Percentiles rank a stretch among this genome's conserved stretches.
phyloP scores from a whole-genome alignment of 1,140 invertebrate genomes.

The Solen grandis region DNA sequence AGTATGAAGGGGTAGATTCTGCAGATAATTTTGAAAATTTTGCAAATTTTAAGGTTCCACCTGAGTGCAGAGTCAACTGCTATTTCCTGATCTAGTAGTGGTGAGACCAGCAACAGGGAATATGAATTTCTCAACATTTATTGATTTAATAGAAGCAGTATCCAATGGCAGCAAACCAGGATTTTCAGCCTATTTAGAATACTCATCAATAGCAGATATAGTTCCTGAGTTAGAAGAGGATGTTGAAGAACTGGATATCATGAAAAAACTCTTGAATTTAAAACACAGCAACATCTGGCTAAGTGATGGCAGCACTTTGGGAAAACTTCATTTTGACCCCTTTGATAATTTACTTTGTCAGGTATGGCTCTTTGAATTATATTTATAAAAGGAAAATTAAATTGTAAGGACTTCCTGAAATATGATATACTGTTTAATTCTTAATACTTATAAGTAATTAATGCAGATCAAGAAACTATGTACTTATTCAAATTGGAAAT shows the following conservation, averaged over 20 bases:
- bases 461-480: no score
- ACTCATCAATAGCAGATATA: conserved; percentile 74
- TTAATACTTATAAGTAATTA: no score
- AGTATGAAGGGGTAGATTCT: conserved; percentile 77
- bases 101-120: conserved; percentile 73
- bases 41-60: conserved; percentile 70
- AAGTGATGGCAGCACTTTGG: conserved; percentile 78
- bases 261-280: conserved; percentile 62
- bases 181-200: conserved; percentile 78
- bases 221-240: conserved; percentile 74
- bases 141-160: conserved; percentile 71
- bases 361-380: no score
- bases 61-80: conserved; percentile 65
- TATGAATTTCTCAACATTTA: conserved; percentile 75
- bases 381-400: no score
- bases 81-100: conserved; percentile 76
- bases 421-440: no score
- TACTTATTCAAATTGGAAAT: no score
- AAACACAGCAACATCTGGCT: conserved; percentile 77
- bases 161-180: conserved; percentile 62
- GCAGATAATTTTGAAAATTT: conserved; percentile 70
- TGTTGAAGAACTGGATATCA: conserved; percentile 71
- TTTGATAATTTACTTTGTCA: conserved; percentile 79
- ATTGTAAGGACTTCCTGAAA: no score
- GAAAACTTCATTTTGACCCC: conserved; percentile 78